Evolutionary conservation across 2,113 vertebrate species (phyloP).

Genomic region (Salminus brasiliensis): DNA sequence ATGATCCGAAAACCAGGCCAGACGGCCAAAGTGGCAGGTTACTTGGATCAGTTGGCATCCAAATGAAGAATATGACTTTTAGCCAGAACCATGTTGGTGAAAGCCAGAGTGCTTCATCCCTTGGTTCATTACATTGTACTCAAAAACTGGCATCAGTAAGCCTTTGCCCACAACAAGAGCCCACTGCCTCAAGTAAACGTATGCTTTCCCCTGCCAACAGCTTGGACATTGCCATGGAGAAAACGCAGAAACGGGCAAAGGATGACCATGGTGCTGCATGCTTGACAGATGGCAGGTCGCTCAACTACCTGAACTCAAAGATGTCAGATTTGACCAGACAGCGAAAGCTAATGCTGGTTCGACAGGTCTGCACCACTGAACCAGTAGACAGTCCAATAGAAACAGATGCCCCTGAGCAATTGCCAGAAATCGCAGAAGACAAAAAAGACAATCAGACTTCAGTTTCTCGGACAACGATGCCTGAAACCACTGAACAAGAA

Average conservation of each 20-base stretch:
- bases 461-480: conserved; percentile 64
- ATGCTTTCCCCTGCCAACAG: conserved; percentile 98
- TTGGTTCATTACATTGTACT: conserved; percentile 72
- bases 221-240: conserved; percentile 98
- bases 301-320: conserved; percentile 77
- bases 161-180: conserved; percentile 90
- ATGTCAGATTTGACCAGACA: conserved; percentile 81
- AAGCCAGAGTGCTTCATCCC: conserved; percentile 64
- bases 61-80: conserved; percentile 60
- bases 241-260: conserved; percentile 95
- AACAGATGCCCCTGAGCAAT: conserved; percentile 73
- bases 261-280: conserved; percentile 92
- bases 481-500: conserved; percentile 68
- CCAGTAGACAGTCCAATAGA: conserved; percentile 85
- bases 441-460: conserved; percentile 63
- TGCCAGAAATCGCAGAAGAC: conserved; percentile 65
- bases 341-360: conserved; percentile 88
- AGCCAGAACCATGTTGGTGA: conserved; percentile 57
- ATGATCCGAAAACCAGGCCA: conserved; percentile 70
- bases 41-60: conserved; percentile 67
- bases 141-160: conserved; percentile 85
- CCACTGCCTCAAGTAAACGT: conserved; percentile 91
- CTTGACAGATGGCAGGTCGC: conserved; percentile 75
- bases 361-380: conserved; percentile 93
- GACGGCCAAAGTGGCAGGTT: conserved; percentile 71